Evolutionary conservation across 2,888 invertebrate genomes (phyloP).

Genomic region (Lacanobia wlatinum): DNA sequence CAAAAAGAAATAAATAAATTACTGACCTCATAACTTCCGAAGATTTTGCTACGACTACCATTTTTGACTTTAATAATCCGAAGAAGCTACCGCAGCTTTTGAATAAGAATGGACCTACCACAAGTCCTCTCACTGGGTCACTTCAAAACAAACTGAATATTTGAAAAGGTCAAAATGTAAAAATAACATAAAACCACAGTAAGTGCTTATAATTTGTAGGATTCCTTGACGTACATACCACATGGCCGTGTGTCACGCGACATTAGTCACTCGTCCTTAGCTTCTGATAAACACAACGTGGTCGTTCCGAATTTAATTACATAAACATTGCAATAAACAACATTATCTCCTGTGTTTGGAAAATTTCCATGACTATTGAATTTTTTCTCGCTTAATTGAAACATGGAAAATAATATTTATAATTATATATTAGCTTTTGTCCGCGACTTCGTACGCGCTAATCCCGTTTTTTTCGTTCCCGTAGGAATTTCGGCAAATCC

Average conservation of each 20-base stretch:
- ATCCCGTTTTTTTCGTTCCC: too few relatives aligned
- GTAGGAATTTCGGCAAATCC: too few relatives aligned
- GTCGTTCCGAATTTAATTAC: slow-evolving; percentile 59
- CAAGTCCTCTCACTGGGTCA: neutral
- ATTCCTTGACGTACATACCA: slow-evolving; percentile 61
- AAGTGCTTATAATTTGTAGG: slow-evolving; percentile 23
- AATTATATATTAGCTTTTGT: too few relatives aligned
- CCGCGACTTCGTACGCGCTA: too few relatives aligned
- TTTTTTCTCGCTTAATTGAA: neutral
- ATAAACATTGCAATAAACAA: slow-evolving; percentile 50
- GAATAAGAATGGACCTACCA: neutral
- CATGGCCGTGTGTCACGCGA: slow-evolving; percentile 69
- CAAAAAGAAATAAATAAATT: neutral
- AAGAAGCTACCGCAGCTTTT: neutral
- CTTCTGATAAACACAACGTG: slow-evolving; percentile 62
- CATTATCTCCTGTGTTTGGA: slow-evolving; percentile 39
- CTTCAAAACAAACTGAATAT: neutral
- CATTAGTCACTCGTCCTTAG: slow-evolving; percentile 78
- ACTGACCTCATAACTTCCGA: neutral
- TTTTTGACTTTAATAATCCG: neutral
- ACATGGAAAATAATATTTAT: neutral
- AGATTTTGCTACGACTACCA: neutral
- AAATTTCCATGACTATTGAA: slow-evolving; percentile 23
- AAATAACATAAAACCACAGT: slow-evolving; percentile 42
- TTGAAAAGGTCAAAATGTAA: neutral